Evolutionary conservation across 2,888 invertebrate genomes (phyloP), one percentile per base, ranked within the genome.

Genomic region (Drosophila neonasuta): DNA sequence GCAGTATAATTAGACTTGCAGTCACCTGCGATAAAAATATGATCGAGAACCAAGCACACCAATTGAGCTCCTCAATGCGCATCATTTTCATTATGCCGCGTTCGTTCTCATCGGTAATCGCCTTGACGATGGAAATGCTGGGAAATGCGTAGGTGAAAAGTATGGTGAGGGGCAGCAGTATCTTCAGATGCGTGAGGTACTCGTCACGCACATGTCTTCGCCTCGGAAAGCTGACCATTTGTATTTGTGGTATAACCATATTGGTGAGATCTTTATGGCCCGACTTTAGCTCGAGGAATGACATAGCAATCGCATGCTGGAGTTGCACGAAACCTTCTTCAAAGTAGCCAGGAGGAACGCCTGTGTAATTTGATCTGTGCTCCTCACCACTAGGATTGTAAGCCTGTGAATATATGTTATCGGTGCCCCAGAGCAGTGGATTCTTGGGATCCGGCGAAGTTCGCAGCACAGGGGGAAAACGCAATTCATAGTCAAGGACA

Each of bases 281-380:
- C 2, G 61, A 13, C 32, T 57, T 61, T 1, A 65, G n/a, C 32
- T 65, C 36, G 7, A 69, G 2, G 46, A 41, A 69, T 0, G 66
- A 41, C 57, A 62, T 69, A 10, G 55, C 54, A 8, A 69, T 48
- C 1, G 69, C 69, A 60, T 69, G 69, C 15, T 69, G 69, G 17
- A 69, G 11, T 2, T 49, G 44, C 9, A 69, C 15, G 5, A 69
- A 69, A 8, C 69, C 69, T 30, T 69, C 69, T 41, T 58, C 52
- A 6, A 69, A 39, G 17, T 69, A 69, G 1, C 45, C 66, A 0
- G 52, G 44, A 7, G 66, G 69, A 11, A 55, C 3, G 3, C 54
- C 49, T 11, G 42, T 49, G 29, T 57, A 41, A 2, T 49, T 55
- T 29, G 24, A 1, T 55, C 13, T 1, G 59, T 68, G n/a, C 1